Evolutionary conservation across 2,888 invertebrate species (phyloP), one percentile per base, ranked within the genome.

Genomic region (Amphimallon solstitiale): DNA sequence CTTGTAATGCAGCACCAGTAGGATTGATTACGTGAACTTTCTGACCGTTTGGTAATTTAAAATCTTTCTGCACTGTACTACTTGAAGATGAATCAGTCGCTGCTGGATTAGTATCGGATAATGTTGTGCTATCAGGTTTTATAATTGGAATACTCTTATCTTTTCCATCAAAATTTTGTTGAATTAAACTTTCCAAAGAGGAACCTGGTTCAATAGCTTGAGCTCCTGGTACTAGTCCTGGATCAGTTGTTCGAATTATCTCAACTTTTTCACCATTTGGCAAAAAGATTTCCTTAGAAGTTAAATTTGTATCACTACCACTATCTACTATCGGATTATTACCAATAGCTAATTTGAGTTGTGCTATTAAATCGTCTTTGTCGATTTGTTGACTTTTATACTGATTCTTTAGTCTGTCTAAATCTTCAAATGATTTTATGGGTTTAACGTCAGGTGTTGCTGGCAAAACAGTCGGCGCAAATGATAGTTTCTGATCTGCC

Each of bases 181-280:
- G 66, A 4, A 80, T 74, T 17, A 81, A 70, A 70, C 80, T 78
- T 65, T 79, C 79, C 46, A 81, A 72, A 62, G 79, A 78, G 65
- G 79, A 79, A 19, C 78, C 78, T 9, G 79, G 77, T 71, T 79
- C 78, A 48, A 90, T 83, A 34, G 80, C 79, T 43, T 85, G 83
- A 34, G 86, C 86, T n/a, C 78, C 81, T n/a, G 81, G 78, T 29
- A 81, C 79, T 38, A 90, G 79, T 75, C 90, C 90, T 0, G 91
- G 91, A 78, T 91, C 90, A 0, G 86, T 86, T 0, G 91, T 91
- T 75, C 89, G 86, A 38, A 82, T 80, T 14, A 82, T 76, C 82
- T 93, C 92, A 12, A 91, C 88, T 73, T 89, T 90, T 78, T 92
- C 90, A 0, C 92, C 93, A 73, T 91, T 92, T 0, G 89, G 86